Evolutionary conservation across 2,113 vertebrate genomes (phyloP).

Genomic region (Laticauda colubrina): DNA sequence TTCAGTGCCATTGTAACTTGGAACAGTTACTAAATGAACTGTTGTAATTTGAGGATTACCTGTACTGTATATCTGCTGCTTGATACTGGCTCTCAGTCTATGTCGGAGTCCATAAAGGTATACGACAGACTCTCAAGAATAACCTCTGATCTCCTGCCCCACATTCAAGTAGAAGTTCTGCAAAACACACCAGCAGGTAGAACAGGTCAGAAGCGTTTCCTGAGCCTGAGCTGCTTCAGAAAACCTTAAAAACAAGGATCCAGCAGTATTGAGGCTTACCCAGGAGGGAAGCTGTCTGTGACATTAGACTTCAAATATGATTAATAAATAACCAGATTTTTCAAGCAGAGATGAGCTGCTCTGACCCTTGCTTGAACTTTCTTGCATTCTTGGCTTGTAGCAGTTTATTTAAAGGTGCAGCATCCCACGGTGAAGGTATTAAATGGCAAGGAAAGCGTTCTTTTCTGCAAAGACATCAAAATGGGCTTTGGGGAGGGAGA

Average conservation of each 20-base stretch:
- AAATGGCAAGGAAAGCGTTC: neutral
- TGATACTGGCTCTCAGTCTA: neutral
- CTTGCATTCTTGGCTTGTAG: slow-evolving; percentile 44
- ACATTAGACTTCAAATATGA: slow-evolving; percentile 70
- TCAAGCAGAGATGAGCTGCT: slow-evolving; percentile 54
- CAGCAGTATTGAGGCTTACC: slow-evolving; percentile 47
- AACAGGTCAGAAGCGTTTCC: neutral
- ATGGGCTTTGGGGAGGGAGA: neutral
- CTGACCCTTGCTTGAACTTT: slow-evolving; percentile 55
- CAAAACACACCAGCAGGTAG: neutral
- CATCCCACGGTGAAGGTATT: fast-evolving
- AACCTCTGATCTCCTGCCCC: neutral
- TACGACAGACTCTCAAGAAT: neutral
- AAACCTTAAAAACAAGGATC: slow-evolving; percentile 32
- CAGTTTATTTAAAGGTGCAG: slow-evolving; percentile 37
- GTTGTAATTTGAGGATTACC: too few species aligned
- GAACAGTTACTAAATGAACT: too few species aligned
- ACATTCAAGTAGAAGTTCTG: neutral
- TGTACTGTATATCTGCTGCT: neutral
- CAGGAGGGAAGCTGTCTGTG: slow-evolving; percentile 58
- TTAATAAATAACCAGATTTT: slow-evolving; percentile 67
- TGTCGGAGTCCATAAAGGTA: neutral
- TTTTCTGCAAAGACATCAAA: neutral
- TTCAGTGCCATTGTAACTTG: too few species aligned
- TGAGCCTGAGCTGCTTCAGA: neutral